Evolutionary conservation across 2,797 vertebrate species (phyloP).

Genomic region (Paedocypris micromegethes): DNA sequence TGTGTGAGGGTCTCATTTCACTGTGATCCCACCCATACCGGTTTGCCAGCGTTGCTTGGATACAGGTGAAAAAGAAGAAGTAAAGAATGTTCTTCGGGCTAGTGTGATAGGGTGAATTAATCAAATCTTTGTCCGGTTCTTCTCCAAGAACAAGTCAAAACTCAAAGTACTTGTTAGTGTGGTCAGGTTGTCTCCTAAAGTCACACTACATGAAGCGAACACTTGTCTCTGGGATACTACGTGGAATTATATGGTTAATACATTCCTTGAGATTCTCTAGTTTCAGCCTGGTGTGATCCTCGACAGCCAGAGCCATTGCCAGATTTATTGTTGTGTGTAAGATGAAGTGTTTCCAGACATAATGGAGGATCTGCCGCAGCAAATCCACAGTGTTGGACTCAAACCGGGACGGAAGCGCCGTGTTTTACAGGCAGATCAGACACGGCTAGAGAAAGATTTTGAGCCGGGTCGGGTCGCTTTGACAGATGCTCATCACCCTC

Average conservation of each 20-base stretch:
- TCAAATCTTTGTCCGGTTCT: constrained; percentile 18
- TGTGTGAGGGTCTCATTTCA: constrained; percentile 44
- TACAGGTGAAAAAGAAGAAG: constrained; percentile 45
- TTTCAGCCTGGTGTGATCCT: constrained; percentile 4
- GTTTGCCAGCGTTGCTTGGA: constrained; percentile 55
- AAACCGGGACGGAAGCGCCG: too few species aligned
- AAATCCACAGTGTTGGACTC: constrained; percentile 20
- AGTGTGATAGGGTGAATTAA: constrained; percentile 17
- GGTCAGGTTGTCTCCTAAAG: too few species aligned
- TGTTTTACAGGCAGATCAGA: too few species aligned
- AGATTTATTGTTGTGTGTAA: constrained; percentile 7
- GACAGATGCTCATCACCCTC: constrained; percentile 33
- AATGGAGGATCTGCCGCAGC: constrained; percentile 20
- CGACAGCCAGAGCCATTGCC: constrained; percentile 11
- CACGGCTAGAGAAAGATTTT: too few species aligned
- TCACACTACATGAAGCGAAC: too few species aligned
- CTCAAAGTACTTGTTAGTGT: background rate
- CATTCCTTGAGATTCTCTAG: too few species aligned
- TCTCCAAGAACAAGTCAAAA: background rate
- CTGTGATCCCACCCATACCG: constrained; percentile 41
- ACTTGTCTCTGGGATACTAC: too few species aligned
- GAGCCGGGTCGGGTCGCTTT: constrained; percentile 7
- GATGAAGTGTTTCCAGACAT: constrained; percentile 18
- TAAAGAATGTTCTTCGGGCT: constrained; percentile 33
- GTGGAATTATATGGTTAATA: too few species aligned